Percentiles rank a stretch among this genome's conserved stretches.
Conservation (phyloP, 2,888 invertebrate genomes). For the Thymelicus lineola region DNA sequence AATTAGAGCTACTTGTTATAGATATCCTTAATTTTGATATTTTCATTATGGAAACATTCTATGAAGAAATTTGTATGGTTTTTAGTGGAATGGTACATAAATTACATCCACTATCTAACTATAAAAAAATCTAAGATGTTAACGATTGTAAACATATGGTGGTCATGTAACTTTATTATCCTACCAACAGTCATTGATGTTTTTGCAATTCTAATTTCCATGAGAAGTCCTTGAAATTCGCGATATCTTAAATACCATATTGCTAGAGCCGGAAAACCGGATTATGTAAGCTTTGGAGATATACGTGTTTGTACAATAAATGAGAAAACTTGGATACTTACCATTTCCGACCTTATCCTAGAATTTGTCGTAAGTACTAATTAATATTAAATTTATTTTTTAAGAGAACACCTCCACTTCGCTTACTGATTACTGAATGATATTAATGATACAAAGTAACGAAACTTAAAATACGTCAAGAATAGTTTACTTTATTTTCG, state of each 20-base stretch:
- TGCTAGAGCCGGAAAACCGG: slow-evolving; percentile 25
- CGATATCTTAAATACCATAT: slow-evolving; percentile 27
- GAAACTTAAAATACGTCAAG: not conserved
- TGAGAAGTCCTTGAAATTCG: slow-evolving; percentile 49
- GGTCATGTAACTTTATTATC: too few relatives aligned
- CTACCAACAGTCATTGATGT: not conserved
- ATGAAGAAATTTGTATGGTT: too few relatives aligned
- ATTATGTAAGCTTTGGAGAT: slow-evolving; percentile 46
- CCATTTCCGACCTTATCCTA: slow-evolving; percentile 16
- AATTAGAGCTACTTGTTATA: too few relatives aligned
- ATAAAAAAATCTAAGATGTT: too few relatives aligned
- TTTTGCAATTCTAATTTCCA: slow-evolving; percentile 26
- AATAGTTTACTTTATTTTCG: too few relatives aligned
- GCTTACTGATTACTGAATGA: not conserved
- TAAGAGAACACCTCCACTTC: not conserved
- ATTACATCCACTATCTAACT: too few relatives aligned
- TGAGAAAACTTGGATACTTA: not conserved
- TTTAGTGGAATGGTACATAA: too few relatives aligned
- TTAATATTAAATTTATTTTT: not conserved
- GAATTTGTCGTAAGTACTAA: not conserved
- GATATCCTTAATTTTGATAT: too few relatives aligned
- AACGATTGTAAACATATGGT: too few relatives aligned
- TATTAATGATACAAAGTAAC: not conserved
- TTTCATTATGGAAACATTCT: too few relatives aligned
- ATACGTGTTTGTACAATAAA: not conserved